Conservation (phyloP, 2,113 vertebrate genomes). For the Chloropsis cyanopogon region DNA sequence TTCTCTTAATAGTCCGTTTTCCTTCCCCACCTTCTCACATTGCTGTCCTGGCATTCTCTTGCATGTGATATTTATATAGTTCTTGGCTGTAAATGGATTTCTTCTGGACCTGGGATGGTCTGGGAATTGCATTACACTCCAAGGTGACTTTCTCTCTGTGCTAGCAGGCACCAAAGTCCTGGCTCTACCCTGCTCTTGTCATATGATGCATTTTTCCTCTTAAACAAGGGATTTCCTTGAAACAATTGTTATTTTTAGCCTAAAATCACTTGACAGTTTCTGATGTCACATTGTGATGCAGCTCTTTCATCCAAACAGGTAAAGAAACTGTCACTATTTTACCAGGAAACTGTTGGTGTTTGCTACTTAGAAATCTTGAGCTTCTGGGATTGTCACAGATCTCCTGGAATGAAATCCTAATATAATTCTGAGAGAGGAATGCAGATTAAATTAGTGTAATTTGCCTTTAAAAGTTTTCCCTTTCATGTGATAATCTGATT, state of each 20-base stretch:
- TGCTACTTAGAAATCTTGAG: not conserved
- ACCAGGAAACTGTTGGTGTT: not conserved
- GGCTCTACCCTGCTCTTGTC: not conserved
- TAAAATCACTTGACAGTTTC: not conserved
- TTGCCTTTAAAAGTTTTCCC: not conserved
- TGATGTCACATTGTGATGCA: not conserved
- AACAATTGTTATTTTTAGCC: not conserved
- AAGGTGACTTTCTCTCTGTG: constrained; percentile 33
- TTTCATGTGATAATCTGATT: not conserved
- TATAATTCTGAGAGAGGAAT: not conserved
- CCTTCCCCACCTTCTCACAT: not conserved
- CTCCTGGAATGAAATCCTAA: not conserved
- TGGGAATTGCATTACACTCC: constrained; percentile 36
- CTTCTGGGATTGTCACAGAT: not conserved
- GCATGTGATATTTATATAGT: not conserved
- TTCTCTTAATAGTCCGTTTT: not conserved
- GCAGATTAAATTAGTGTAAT: not conserved
- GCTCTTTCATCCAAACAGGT: not conserved
- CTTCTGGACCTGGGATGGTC: not conserved
- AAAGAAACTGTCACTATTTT: not conserved
- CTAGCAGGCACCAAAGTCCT: not conserved
- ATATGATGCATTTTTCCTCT: not conserved
- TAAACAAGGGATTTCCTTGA: not conserved
- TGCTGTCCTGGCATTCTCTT: not conserved
- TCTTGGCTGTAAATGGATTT: constrained; percentile 41